Base-by-base conservation (phyloP, 37 sponge, comb jelly and placozoan species). In the Aplysina aerophoba region DNA sequence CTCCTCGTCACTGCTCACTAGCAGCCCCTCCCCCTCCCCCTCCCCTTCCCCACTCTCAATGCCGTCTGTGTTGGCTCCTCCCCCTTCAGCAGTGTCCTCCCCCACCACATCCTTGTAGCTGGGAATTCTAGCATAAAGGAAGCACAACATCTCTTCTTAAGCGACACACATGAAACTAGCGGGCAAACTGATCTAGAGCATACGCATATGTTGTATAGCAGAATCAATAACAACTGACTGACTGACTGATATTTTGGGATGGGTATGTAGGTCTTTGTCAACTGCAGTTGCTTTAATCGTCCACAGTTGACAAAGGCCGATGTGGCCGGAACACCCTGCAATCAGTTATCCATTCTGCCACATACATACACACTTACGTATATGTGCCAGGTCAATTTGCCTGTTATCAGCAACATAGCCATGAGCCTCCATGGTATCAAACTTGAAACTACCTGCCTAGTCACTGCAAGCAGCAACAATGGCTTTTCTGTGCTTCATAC, bases 51-150 rank as follows among this genome's bases (percentile, higher is more conserved):
- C 84, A 5, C 28, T 19, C 4, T 4, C 21, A 19, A 35, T 13
- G 12, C 40, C 8, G 12, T 37, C 24, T n/a, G n/a, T n/a, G n/a
- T n/a, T n/a, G n/a, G n/a, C 50, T 15, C 12, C 30, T 75, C 63
- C 5, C 41, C 55, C 55, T 24, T 86, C 75, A 72, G 30, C 11
- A 53, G 20, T 25, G 66, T 72, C 61, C 59, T 88, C 89, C 4
- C 58, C 59, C 15, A 92, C 81, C 12, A 92, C 55, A 40, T 92
- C 92, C 6, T 92, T 53, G 34, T 92, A 92, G n/a, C 87, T 88
- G 20, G 92, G 92, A 6, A 92, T 64, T 20, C 88, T 87, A 55
- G 30, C 55, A 22, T 17, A 19, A 28, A 73, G 33, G 54, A 17
- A 73, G 21, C 21, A 21, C 8, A 50, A 17, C 16, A 50, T n/a